Conservation (phyloP, 64 coral and sea anemone species). For the Platygyra sinensis region DNA sequence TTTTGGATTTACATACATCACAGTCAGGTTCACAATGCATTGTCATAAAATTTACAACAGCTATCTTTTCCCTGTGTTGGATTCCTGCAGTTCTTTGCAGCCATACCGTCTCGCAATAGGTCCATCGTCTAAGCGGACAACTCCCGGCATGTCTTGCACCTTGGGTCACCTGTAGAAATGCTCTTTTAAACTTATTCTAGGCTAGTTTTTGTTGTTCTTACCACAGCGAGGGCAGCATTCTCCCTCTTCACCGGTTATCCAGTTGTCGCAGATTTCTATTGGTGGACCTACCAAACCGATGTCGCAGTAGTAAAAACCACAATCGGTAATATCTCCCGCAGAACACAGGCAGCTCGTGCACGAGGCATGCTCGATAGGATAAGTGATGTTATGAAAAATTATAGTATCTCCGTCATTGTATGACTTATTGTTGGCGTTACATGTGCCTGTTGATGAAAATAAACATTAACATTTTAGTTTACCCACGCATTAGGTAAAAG, state of each 20-base stretch:
- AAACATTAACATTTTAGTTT: too few species aligned
- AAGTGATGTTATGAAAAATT: constrained; percentile 3
- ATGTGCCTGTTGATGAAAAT: not conserved
- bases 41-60: too few species aligned
- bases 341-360: not conserved
- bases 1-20: too few species aligned
- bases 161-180: too few species aligned
- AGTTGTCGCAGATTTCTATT: not conserved
- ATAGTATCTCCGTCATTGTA: not conserved
- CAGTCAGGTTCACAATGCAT: too few species aligned
- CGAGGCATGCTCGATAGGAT: not conserved
- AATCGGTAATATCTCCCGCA: not conserved
- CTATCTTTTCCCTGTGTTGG: too few species aligned
- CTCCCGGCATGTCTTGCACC: too few species aligned
- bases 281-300: not conserved
- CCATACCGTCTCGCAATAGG: too few species aligned
- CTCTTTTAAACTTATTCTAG: not conserved
- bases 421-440: not conserved
- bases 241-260: not conserved
- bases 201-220: not conserved
- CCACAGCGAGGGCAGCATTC: constrained; percentile 18
- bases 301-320: not conserved
- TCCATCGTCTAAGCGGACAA: too few species aligned
- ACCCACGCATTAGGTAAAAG: too few species aligned
- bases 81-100: too few species aligned